phyloP scores from a whole-genome alignment of 2,797 vertebrate species.

The Dendrocincla tyrannina region DNA sequence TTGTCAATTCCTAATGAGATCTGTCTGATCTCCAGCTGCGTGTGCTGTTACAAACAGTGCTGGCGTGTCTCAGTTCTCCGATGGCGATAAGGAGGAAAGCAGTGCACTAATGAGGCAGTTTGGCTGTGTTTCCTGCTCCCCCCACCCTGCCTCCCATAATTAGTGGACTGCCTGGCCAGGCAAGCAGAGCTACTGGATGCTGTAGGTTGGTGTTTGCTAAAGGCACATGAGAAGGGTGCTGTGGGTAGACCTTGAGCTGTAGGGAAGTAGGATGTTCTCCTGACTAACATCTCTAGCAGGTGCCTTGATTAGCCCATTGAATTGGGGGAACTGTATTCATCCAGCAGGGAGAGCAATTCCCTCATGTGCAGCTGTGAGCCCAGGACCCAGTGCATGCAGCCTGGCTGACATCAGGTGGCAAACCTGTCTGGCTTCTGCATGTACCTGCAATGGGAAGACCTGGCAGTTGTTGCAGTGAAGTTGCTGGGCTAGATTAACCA shows the following conservation, averaged over 20 bases:
- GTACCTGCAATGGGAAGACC: neutral
- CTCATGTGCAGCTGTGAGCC: neutral
- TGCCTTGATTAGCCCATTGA: neutral
- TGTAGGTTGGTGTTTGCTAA: neutral
- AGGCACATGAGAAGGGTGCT: accelerated
- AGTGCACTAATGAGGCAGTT: neutral
- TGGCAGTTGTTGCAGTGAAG: neutral
- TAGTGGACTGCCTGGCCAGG: accelerated
- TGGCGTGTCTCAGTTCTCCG: neutral
- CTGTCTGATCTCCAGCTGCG: neutral
- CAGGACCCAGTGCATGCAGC: accelerated
- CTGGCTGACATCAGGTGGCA: neutral
- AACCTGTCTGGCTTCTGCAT: neutral
- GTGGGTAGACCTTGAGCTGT: neutral
- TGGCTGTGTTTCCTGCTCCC: neutral
- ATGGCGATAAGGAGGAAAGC: neutral
- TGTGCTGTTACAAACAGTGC: neutral
- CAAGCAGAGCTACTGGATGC: neutral
- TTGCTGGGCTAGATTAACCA: neutral
- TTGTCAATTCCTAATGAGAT: constrained; percentile 6
- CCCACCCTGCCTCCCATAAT: neutral
- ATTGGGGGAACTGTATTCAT: accelerated
- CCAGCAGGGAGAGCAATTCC: neutral
- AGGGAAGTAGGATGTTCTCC: neutral
- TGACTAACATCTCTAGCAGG: neutral